Conservation (phyloP, 2,888 invertebrate genomes). For the Villa cingulata region DNA sequence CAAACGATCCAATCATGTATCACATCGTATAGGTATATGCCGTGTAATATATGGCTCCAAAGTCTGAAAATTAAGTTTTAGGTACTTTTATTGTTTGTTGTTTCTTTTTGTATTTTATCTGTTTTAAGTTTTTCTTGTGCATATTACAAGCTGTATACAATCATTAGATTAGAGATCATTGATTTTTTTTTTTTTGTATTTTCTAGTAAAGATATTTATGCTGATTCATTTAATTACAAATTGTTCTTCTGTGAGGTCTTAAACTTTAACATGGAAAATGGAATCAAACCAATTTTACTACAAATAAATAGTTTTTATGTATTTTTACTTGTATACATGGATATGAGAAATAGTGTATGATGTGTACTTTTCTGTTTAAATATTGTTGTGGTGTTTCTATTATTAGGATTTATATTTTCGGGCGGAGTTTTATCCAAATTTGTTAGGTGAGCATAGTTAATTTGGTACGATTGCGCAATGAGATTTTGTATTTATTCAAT, state of each 20-base stretch:
- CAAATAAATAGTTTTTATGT: neutral
- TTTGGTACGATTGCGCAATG: too few species aligned
- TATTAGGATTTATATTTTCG: too few species aligned
- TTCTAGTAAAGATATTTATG: slow-evolving; percentile 5
- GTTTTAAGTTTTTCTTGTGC: too few species aligned
- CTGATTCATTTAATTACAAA: slow-evolving; percentile 16
- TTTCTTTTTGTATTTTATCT: too few species aligned
- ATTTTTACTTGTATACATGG: too few species aligned
- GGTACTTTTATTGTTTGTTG: neutral
- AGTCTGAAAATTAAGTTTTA: neutral
- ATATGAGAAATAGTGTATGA: too few species aligned
- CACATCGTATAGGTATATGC: too few species aligned
- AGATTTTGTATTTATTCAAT: too few species aligned
- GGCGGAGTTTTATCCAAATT: neutral
- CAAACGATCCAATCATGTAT: neutral
- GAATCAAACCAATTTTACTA: neutral
- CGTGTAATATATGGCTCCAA: neutral
- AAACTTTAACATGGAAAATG: slow-evolving; percentile 4
- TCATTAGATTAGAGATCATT: neutral
- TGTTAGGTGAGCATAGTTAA: neutral
- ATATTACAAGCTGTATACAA: neutral
- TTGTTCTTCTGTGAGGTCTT: slow-evolving; percentile 16
- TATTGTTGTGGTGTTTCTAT: neutral
- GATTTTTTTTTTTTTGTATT: neutral
- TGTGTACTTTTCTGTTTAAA: too few species aligned